phyloP scores from a whole-genome alignment of 2,888 invertebrate genomes.

The Apantesis nais region DNA sequence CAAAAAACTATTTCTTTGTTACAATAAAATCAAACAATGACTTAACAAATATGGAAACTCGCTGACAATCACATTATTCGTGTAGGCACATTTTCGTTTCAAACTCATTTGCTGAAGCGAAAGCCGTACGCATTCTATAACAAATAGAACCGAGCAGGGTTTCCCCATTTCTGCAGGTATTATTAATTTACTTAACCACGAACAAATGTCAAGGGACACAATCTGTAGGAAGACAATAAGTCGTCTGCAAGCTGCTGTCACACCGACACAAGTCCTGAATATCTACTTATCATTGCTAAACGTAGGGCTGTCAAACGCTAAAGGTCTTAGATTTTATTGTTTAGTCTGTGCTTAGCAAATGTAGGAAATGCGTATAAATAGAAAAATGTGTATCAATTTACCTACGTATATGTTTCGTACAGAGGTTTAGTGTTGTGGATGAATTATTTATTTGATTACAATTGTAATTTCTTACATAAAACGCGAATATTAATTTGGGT shows the following conservation, averaged over 20 bases:
- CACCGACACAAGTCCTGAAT: slow-evolving; percentile 36
- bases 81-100: background rate
- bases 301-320: slow-evolving; percentile 23
- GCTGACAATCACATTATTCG: background rate
- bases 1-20: background rate
- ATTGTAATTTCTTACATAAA: background rate
- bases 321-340: slow-evolving; percentile 34
- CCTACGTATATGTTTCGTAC: slow-evolving; percentile 11
- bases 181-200: slow-evolving; percentile 38
- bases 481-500: background rate
- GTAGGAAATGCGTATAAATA: slow-evolving; percentile 20
- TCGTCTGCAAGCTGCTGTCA: slow-evolving; percentile 28
- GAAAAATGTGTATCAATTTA: slow-evolving; percentile 28
- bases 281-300: slow-evolving; percentile 43
- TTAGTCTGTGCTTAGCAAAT: slow-evolving; percentile 19
- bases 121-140: slow-evolving; percentile 6
- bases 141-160: slow-evolving; percentile 10
- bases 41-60: background rate
- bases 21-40: slow-evolving; percentile 1
- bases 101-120: slow-evolving; percentile 10
- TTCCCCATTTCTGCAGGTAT: slow-evolving; percentile 26
- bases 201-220: slow-evolving; percentile 36
- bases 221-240: slow-evolving; percentile 40
- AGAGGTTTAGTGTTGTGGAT: background rate
- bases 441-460: slow-evolving; percentile 1